Base-by-base conservation (phyloP, 2,888 invertebrate species). In the Trichopoda pennipes region DNA sequence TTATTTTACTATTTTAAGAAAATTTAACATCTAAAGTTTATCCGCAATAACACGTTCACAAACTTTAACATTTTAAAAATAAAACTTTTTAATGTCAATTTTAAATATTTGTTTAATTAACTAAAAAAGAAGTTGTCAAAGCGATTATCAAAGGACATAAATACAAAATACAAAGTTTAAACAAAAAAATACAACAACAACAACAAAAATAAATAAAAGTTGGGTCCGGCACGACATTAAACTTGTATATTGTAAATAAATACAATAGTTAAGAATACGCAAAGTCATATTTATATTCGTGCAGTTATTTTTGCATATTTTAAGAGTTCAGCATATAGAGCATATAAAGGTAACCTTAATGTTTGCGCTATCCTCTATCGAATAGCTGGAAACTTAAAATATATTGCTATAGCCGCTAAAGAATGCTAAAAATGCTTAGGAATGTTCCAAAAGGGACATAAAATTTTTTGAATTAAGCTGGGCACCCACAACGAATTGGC, bases 31-130 rank as follows among this genome's bases (percentile, higher is more conserved):
- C 0, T 49, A n/a, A n/a, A 14, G 1, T 14, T 16, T 9, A 2
- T 9, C 12, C 21, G 16, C 28, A 28, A 4, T 28, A 28, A 4
- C 8, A 4, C 28, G 8, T 2, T 32, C 1, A 47, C 9, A 12
- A 63, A 70, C 14, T 44, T 32, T 14, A 61, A 23, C 35, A 28
- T 63, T 63, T 53, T 1, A 32, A n/a, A n/a, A n/a, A 53, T 47
- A 32, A 58, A 78, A 66, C 58, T 78, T 78, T 73, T 80, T 61
- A 79, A 68, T 73, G 58, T 23, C 32, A 70, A 14, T 32, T 70
- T 64, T 28, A 58, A 64, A 72, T 53, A 12, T 42, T 58, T 58
- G 16, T 9, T 28, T 70, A 53, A 17, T 16, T 49, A 8, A 53
- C 32, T 32, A 53, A 60, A 28, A 53, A 53, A 28, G 44, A 55